phyloP scores from a whole-genome alignment of 2,113 vertebrate species.

The Pomatostomus ruficeps region DNA sequence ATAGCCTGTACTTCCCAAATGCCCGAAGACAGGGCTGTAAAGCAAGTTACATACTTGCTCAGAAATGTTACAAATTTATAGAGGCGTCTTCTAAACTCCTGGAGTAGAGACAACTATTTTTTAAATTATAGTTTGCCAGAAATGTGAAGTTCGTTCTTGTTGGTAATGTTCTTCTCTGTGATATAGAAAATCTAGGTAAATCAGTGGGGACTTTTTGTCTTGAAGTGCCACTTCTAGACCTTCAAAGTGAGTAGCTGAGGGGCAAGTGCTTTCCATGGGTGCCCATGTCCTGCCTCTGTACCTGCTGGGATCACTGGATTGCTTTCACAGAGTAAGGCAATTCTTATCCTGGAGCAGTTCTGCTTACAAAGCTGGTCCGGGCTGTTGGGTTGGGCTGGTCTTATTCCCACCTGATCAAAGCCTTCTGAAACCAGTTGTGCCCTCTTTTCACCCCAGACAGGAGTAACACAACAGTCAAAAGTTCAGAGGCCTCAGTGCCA shows the following conservation, averaged over 20 bases:
- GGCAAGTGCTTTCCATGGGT: background rate
- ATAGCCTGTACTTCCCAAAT: background rate
- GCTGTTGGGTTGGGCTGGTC: background rate
- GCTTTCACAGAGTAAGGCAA: background rate
- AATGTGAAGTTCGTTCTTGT: background rate
- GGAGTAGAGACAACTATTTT: background rate
- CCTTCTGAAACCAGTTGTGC: background rate
- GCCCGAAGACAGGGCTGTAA: background rate
- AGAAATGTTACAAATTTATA: background rate
- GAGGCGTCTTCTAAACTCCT: background rate
- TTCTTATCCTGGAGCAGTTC: background rate
- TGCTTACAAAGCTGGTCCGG: background rate
- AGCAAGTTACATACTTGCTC: background rate
- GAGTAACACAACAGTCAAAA: slow-evolving; percentile 2
- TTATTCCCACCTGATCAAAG: background rate
- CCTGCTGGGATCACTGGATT: background rate
- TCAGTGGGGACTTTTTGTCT: background rate
- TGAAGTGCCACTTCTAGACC: background rate
- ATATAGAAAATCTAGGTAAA: background rate
- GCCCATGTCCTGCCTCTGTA: accelerated
- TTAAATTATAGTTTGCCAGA: background rate
- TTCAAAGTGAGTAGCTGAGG: background rate
- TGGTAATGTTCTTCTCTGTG: background rate
- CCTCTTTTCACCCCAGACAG: background rate
- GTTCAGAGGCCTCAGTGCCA: background rate